A percentile compares a stretch with the other conserved stretches of the same genome.
Evolutionary conservation across 2,888 invertebrate genomes (phyloP).

Genomic region (Dendrolimus pini): DNA sequence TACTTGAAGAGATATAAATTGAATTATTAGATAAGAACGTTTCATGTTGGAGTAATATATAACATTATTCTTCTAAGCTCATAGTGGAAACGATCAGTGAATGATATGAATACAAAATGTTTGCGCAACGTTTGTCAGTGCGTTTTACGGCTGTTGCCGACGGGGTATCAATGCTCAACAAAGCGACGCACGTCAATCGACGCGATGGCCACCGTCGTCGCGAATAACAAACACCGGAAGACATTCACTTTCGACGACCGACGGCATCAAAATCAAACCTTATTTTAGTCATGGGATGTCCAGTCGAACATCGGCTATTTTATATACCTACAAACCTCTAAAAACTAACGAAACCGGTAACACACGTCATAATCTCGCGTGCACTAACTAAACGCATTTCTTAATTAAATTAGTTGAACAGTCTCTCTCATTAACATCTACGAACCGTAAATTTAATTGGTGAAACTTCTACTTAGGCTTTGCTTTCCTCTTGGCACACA

Average conservation of each 20-base stretch:
- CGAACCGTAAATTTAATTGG: constrained; percentile 21
- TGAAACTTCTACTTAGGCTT: constrained; percentile 27
- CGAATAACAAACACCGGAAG: constrained; percentile 67
- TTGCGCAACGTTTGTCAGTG: constrained; percentile 26
- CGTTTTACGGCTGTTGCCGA: constrained; percentile 9
- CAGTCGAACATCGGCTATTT: not conserved
- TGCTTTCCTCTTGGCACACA: constrained; percentile 23
- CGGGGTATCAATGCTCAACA: constrained; percentile 35
- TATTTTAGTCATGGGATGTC: not conserved
- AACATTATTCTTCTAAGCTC: not conserved
- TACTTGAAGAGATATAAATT: too few species aligned
- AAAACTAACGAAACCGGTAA: not conserved
- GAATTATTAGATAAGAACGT: too few species aligned
- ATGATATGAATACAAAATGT: constrained; percentile 17
- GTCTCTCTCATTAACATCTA: constrained; percentile 14
- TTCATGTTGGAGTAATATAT: too few species aligned
- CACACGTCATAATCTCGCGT: not conserved
- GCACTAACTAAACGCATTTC: not conserved
- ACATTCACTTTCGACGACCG: constrained; percentile 63
- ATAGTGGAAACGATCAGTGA: constrained; percentile 9
- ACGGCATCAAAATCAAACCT: constrained; percentile 37
- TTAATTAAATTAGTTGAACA: not conserved
- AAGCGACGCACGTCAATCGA: constrained; percentile 48
- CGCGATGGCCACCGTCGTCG: constrained; percentile 26
- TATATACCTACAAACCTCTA: not conserved